Evolutionary conservation across 2,888 invertebrate genomes (phyloP).

Genomic region (Anorthoa munda): DNA sequence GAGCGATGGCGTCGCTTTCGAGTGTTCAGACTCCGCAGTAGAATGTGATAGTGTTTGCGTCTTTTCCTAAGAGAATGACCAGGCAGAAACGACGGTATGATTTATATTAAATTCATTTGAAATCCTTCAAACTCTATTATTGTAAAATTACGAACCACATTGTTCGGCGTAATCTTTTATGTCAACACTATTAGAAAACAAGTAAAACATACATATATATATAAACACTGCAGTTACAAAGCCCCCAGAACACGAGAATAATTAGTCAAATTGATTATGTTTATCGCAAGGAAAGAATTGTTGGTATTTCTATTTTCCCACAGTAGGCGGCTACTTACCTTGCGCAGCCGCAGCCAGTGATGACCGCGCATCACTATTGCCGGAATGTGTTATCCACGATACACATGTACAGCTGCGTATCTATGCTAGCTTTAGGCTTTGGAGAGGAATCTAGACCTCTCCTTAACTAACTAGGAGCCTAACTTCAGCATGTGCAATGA

Average conservation of each 20-base stretch:
- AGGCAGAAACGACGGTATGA: not conserved
- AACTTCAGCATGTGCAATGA: not conserved
- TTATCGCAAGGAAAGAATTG: not conserved
- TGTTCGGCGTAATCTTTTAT: not conserved
- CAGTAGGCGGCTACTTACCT: conserved; percentile 67
- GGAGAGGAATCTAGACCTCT: conserved; percentile 7
- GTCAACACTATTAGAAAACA: not conserved
- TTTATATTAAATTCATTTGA: not conserved
- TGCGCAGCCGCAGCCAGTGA: conserved; percentile 60
- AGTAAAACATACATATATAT: not conserved
- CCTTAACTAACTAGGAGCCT: not conserved
- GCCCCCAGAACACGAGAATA: not conserved
- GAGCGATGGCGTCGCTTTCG: not conserved
- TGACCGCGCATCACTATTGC: conserved; percentile 72
- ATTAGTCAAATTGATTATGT: conserved; percentile 4
- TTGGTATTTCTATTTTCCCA: conserved; percentile 59
- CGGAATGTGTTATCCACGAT: conserved; percentile 69
- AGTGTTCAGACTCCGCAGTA: not conserved
- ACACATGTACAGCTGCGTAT: conserved; percentile 25
- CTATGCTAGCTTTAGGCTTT: not conserved
- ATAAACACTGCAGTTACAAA: not conserved
- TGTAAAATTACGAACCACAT: not conserved
- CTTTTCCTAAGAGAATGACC: not conserved
- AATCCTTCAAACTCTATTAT: not conserved
- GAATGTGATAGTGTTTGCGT: not conserved